Percentiles rank a stretch among this genome's conserved stretches.
Evolutionary conservation across 2,113 vertebrate genomes (phyloP).

Genomic region (Salvelinus namaycush): DNA sequence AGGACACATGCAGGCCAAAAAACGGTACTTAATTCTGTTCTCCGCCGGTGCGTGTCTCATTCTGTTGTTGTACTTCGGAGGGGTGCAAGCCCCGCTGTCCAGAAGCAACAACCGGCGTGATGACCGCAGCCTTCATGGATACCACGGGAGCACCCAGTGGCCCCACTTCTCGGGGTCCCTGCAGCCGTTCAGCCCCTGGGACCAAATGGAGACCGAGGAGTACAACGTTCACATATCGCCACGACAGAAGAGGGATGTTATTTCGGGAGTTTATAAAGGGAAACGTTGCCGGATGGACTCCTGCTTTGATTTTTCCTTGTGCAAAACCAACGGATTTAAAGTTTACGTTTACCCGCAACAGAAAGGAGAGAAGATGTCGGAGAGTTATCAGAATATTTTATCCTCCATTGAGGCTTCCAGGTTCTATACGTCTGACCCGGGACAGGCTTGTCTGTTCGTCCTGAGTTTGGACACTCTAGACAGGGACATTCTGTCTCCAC

Average conservation of each 20-base stretch:
- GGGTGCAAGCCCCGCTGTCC: conserved; percentile 81
- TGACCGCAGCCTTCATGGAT: conserved; percentile 74
- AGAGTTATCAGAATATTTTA: conserved; percentile 96
- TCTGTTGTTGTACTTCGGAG: conserved; percentile 86
- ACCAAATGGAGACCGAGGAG: conserved; percentile 74
- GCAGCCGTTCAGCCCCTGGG: conserved; percentile 79
- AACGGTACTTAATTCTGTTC: conserved; percentile 92
- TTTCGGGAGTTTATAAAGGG: conserved; percentile 81
- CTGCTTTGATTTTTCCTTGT: conserved; percentile 92
- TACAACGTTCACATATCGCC: conserved; percentile 77
- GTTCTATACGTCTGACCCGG: conserved; percentile 92
- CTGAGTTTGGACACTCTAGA: conserved; percentile 95
- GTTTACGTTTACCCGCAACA: conserved; percentile 96
- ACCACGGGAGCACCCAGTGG: conserved; percentile 78
- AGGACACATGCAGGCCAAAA: conserved; percentile 99
- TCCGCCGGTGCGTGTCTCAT: conserved; percentile 84
- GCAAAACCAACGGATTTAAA: conserved; percentile 90
- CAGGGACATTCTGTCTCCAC: conserved; percentile 95
- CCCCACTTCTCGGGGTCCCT: conserved; percentile 78
- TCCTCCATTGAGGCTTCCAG: conserved; percentile 91
- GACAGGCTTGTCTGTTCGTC: conserved; percentile 93
- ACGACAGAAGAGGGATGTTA: conserved; percentile 83
- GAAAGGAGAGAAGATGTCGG: conserved; percentile 96
- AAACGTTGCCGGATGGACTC: conserved; percentile 95
- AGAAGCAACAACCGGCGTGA: conserved; percentile 72